Percentiles rank a stretch among this genome's conserved stretches.
These are phyloP conservation scores for Fopius arisanus DNA, from an alignment of 1,140 invertebrate genomes.

Conservation along the genomic window DNA sequence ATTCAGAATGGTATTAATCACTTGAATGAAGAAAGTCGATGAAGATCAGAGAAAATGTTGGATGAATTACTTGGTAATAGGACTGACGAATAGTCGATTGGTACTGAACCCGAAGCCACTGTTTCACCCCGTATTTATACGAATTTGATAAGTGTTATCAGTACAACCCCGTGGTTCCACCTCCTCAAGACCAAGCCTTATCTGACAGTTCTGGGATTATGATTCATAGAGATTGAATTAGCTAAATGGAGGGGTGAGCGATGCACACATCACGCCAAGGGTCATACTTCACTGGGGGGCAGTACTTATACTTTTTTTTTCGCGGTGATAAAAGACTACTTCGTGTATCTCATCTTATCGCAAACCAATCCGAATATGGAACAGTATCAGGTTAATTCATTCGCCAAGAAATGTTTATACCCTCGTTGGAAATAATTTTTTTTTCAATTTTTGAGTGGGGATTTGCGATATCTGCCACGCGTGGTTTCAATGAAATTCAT, in stretches of 20 bases:
- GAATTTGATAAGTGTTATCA: slow-evolving; percentile 59
- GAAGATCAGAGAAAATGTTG: not conserved
- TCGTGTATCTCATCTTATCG: not conserved
- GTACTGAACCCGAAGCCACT: slow-evolving; percentile 50
- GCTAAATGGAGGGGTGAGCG: slow-evolving; percentile 26
- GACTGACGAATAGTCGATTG: slow-evolving; percentile 12
- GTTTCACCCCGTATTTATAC: slow-evolving; percentile 58
- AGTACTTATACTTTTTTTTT: slow-evolving; percentile 31
- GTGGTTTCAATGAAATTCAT: too few relatives aligned
- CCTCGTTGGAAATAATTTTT: not conserved
- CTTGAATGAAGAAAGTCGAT: not conserved
- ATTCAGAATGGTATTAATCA: not conserved
- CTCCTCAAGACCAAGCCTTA: slow-evolving; percentile 44
- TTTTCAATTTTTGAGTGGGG: too few relatives aligned
- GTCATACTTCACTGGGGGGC: slow-evolving; percentile 35
- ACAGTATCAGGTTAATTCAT: not conserved
- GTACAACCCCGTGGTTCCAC: slow-evolving; percentile 41
- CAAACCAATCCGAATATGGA: not conserved
- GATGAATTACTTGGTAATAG: not conserved
- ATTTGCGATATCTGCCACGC: too few relatives aligned
- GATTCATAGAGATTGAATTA: slow-evolving; percentile 44
- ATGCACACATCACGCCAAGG: slow-evolving; percentile 38
- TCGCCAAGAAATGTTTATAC: not conserved
- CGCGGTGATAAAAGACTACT: not conserved
- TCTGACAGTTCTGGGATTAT: slow-evolving; percentile 47